phyloP scores from a whole-genome alignment of 2,113 vertebrate species.

The Pagrus major region DNA sequence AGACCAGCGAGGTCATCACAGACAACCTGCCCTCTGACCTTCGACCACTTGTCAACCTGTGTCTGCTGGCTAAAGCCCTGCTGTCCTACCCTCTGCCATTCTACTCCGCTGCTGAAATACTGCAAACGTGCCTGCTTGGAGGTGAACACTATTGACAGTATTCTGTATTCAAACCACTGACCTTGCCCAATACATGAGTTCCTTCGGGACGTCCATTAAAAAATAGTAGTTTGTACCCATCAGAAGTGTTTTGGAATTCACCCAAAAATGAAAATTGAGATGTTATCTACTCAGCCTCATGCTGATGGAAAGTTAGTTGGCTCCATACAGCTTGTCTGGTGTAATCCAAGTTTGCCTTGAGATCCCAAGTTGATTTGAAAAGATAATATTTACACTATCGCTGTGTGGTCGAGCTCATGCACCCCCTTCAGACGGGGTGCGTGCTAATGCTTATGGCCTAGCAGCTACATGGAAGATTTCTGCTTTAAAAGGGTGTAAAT shows the following conservation, averaged over 20 bases:
- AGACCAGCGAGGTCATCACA: conserved; percentile 86
- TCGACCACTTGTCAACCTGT: conserved; percentile 85
- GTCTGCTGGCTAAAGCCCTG: conserved; percentile 85
- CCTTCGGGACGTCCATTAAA: not conserved
- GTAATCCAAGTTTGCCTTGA: too few relatives aligned
- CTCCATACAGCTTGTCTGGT: too few relatives aligned
- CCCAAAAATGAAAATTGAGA: too few relatives aligned
- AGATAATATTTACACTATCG: too few relatives aligned
- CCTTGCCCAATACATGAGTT: not conserved
- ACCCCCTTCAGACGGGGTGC: too few relatives aligned
- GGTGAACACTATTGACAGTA: conserved; percentile 44
- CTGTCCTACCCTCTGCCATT: conserved; percentile 89
- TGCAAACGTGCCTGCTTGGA: conserved; percentile 76
- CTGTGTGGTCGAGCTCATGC: too few relatives aligned
- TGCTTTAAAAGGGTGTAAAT: too few relatives aligned
- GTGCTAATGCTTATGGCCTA: too few relatives aligned
- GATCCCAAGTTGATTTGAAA: too few relatives aligned
- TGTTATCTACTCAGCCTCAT: too few relatives aligned
- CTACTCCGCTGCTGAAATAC: conserved; percentile 85
- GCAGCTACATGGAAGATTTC: too few relatives aligned
- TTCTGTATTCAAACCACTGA: not conserved
- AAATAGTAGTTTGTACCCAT: not conserved
- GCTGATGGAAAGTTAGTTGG: too few relatives aligned
- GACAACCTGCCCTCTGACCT: conserved; percentile 86
- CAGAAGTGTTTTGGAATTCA: not conserved